Evolutionary conservation across 2,888 invertebrate species (phyloP), one percentile per base, ranked within the genome.

Genomic region (Microchrysa polita): DNA sequence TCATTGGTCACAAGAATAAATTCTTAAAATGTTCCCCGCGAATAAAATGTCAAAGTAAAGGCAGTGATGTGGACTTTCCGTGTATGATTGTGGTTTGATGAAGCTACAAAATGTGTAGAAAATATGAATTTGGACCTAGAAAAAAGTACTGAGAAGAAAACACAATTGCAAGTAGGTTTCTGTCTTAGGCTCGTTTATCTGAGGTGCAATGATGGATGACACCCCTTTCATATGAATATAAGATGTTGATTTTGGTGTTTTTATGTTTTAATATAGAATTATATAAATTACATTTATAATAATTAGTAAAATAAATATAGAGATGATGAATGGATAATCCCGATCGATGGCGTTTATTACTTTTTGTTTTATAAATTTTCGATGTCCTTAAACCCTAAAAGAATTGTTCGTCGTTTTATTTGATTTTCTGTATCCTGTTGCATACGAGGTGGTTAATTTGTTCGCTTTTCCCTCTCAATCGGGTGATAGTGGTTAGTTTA

Each of bases 241-340:
- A 73, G 63, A 73, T 73, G 63, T 63, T 63, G 52, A 23, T 52
- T 48, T 48, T 63, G 53, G 63, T 10, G 18, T 44, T 63, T 73
- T 59, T 59, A 20, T 59, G 34, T 72, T 44, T 72, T 44, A 40
- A 59, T 59, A 72, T 48, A 63, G 52, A 34, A 73, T 73, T 48
- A 55, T 76, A 74, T 74, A 76, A 76, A 74, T 74, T 76, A 76
- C 73, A 76, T 69, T 53, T 52, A 73, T 65, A 73, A 73, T 75
- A 74, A 69, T 74, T 76, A 74, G 74, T 74, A 67, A 76, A 74
- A 76, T 74, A 74, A 76, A 76, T 74, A 75, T 72, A 74, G 59
- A 74, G 67, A 67, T 73, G 27, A 74, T 60, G 48, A 40, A 71
- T 71, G 40, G 72, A 72, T 59, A 76, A 74, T 74, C 76, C 76